Percentiles rank a stretch among this genome's conserved stretches.
Conservation (phyloP, 1,140 invertebrate species). For the Drosophila albomicans region DNA sequence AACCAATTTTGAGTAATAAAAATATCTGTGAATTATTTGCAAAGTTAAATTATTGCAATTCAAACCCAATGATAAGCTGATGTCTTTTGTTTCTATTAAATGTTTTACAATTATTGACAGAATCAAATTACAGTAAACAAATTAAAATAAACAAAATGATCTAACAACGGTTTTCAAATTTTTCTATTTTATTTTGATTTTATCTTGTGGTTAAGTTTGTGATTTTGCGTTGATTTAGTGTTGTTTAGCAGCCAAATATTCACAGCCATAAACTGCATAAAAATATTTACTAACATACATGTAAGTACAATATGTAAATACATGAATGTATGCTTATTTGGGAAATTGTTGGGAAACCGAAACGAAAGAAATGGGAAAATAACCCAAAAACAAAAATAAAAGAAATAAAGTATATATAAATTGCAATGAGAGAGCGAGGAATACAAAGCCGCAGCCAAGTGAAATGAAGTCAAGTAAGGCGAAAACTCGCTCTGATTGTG, state of each 20-base stretch:
- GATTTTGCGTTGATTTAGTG: slow-evolving; percentile 11
- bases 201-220: neutral
- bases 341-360: neutral
- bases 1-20: neutral
- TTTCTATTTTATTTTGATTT: slow-evolving; percentile 6
- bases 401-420: slow-evolving; percentile 29
- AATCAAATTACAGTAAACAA: neutral
- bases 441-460: slow-evolving; percentile 21
- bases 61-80: neutral
- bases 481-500: slow-evolving; percentile 48
- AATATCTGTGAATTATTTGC: neutral
- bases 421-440: slow-evolving; percentile 34
- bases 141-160: neutral
- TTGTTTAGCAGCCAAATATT: slow-evolving; percentile 8
- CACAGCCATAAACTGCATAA: slow-evolving; percentile 25
- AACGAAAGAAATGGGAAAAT: slow-evolving; percentile 19
- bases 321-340: neutral
- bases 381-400: slow-evolving; percentile 2
- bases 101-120: neutral
- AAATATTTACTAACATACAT: slow-evolving; percentile 24
- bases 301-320: slow-evolving; percentile 3
- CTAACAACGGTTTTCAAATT: neutral
- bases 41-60: neutral
- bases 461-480: slow-evolving; percentile 36
- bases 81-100: neutral